These are phyloP conservation scores for Andrena bicolor DNA, from an alignment of 2,888 invertebrate species.

Conservation along the genomic window DNA sequence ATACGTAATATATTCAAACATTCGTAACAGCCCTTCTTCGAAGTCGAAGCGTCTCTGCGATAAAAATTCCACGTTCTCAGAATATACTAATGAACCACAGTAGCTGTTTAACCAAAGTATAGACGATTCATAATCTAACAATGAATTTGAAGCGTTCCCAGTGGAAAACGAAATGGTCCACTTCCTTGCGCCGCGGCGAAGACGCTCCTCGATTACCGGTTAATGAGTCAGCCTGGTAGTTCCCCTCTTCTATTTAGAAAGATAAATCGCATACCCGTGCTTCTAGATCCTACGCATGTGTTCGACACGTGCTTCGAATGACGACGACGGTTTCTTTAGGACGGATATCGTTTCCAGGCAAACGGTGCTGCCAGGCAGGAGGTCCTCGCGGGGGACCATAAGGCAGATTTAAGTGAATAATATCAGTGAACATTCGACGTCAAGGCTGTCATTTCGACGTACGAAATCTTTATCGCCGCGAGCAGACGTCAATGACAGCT, in stretches of 20 bases:
- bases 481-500: slow-evolving; percentile 18
- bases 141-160: slow-evolving; percentile 11
- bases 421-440: slow-evolving; percentile 16
- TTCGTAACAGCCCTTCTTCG: too few relatives aligned
- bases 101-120: not conserved
- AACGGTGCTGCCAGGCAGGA: slow-evolving; percentile 4
- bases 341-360: slow-evolving; percentile 42
- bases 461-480: slow-evolving; percentile 39
- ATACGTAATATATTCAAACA: too few relatives aligned
- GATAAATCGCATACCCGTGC: slow-evolving; percentile 20
- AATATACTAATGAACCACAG: not conserved
- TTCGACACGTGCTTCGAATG: slow-evolving; percentile 52
- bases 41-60: not conserved
- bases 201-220: slow-evolving; percentile 43
- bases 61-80: not conserved
- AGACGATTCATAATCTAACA: slow-evolving; percentile 27
- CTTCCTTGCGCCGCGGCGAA: slow-evolving; percentile 24
- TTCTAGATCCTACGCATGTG: slow-evolving; percentile 55
- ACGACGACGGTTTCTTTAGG: slow-evolving; percentile 39
- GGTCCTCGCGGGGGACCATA: slow-evolving; percentile 23
- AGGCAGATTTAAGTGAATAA: slow-evolving; percentile 37
- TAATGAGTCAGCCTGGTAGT: slow-evolving; percentile 53
- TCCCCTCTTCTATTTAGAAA: slow-evolving; percentile 19
- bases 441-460: slow-evolving; percentile 32
- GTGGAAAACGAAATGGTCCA: slow-evolving; percentile 34